Base-by-base conservation (phyloP, 1,140 invertebrate genomes). In the Solenopsis fugax region DNA sequence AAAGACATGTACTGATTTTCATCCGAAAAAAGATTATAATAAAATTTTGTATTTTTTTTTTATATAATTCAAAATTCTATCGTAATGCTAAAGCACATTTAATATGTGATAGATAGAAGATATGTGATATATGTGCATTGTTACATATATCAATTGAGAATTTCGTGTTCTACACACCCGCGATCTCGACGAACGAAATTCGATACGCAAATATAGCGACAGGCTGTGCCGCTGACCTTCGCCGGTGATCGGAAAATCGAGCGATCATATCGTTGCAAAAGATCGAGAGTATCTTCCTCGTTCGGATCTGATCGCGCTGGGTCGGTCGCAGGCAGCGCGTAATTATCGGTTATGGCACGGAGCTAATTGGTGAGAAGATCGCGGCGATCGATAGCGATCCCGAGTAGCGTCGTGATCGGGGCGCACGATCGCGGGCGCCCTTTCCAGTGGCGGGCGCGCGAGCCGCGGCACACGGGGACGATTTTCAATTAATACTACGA, bases 311-410 rank as follows among this genome's bases (percentile, higher is more conserved):
- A 89, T 88, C 65, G 21, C 54, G 77, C 54, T 29, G 37, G 21
- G 13, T 69, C 45, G 86, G 29, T 4, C 71, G 85, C 72, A 72
- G 54, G 73, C 52, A 45, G 45, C 77, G 60, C 58, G 87, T 91
- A 90, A 90, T 90, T 75, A 41, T 62, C 65, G 73, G 89, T 90
- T 90, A 69, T 69, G 60, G 34, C 73, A 58, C 7, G 48, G 67
- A 69, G 80, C 75, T 90, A 90, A 90, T 90, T 89, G 78, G 73
- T 60, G 75, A 65, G 56, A 29, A 65, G 88, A 90, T 87, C 78
- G 85, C 67, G 48, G 9, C 60, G 10, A 10, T 16, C 62, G 88
- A 90, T 90, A 84, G 13, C 41, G n/a, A 73, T 48, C 21, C n/a
- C n/a, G 24, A 69, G 48, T 72, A 21, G 69, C 64, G 60, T 80